These are phyloP conservation scores for Drosophila watanabei DNA, from an alignment of 1,140 invertebrate genomes.

Conservation along the genomic window DNA sequence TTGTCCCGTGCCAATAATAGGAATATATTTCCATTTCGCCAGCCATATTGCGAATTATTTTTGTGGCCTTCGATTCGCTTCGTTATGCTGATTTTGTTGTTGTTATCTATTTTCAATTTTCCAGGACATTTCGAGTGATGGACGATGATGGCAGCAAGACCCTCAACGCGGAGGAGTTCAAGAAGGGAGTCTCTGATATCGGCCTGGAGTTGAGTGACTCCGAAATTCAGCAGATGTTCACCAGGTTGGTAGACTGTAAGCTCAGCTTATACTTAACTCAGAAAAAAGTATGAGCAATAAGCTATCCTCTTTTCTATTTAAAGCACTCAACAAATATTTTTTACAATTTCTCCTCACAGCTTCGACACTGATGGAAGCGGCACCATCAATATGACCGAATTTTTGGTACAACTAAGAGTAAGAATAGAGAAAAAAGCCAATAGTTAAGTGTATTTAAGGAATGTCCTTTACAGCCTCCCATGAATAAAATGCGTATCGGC, in stretches of 20 bases:
- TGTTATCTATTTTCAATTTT: constrained; percentile 16
- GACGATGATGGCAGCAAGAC: constrained; percentile 95
- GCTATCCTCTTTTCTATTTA: too few species aligned
- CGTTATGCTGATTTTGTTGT: neutral
- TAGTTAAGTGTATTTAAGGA: neutral
- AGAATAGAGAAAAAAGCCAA: constrained; percentile 68
- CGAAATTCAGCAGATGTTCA: constrained; percentile 89
- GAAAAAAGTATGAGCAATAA: too few species aligned
- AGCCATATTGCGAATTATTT: constrained; percentile 37
- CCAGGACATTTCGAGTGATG: constrained; percentile 95
- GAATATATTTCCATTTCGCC: constrained; percentile 58
- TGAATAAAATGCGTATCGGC: constrained; percentile 90
- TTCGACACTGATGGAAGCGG: constrained; percentile 95
- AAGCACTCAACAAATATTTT: neutral
- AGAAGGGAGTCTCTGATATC: constrained; percentile 91
- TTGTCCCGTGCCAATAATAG: constrained; percentile 57
- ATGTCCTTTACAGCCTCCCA: constrained; percentile 90
- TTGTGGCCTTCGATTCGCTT: constrained; percentile 9
- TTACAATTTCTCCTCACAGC: constrained; percentile 56
- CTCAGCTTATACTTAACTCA: neutral
- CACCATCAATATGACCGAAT: constrained; percentile 94
- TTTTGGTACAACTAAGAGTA: constrained; percentile 93
- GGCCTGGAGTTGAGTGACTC: constrained; percentile 90
- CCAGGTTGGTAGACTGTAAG: constrained; percentile 40
- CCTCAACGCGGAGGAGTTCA: constrained; percentile 94